Percentiles rank a stretch among this genome's conserved stretches.
Evolutionary conservation across 2,113 vertebrate genomes (phyloP).

Genomic region (Pygoscelis adeliae): DNA sequence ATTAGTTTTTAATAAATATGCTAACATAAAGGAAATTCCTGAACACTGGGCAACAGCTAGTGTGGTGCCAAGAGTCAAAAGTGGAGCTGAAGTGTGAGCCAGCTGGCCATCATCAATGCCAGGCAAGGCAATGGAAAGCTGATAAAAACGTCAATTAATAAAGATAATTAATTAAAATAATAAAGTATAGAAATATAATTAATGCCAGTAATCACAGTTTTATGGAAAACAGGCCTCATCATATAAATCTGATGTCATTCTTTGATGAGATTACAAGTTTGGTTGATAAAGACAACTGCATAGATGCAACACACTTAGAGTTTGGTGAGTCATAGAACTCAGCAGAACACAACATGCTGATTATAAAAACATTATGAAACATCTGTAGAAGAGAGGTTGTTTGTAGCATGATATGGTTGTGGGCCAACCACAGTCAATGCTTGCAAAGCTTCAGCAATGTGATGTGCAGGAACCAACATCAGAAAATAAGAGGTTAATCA

Average conservation of each 20-base stretch:
- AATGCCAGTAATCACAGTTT: not conserved
- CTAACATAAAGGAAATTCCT: not conserved
- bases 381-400: not conserved
- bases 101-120: not conserved
- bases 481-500: not conserved
- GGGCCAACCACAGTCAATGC: not conserved
- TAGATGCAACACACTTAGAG: not conserved
- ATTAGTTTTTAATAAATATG: not conserved
- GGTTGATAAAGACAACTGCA: not conserved
- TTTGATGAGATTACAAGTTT: not conserved
- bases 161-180: conserved; percentile 21
- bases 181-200: not conserved
- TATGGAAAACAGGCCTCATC: not conserved
- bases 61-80: not conserved
- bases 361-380: not conserved
- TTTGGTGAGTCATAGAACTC: not conserved
- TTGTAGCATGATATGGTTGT: accelerated
- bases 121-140: not conserved
- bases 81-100: not conserved
- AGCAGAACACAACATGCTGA: not conserved
- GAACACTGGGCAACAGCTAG: not conserved
- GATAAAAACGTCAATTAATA: not conserved
- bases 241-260: not conserved
- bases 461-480: not conserved
- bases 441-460: not conserved